These are phyloP conservation scores for Stegophylla sp. DNA, from an alignment of 2,888 invertebrate species.

Conservation along the genomic window DNA sequence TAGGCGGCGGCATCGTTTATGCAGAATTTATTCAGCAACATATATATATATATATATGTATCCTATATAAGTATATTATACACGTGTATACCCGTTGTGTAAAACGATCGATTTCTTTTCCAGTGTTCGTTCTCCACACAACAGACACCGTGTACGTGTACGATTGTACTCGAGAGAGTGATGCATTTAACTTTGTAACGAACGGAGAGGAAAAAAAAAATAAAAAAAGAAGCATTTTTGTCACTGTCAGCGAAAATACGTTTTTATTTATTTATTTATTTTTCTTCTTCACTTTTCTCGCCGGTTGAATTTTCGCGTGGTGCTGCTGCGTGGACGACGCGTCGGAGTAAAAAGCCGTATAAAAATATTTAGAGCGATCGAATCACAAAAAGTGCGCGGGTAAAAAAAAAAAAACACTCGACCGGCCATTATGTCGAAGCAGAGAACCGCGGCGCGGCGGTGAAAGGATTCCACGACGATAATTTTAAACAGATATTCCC, in stretches of 20 bases:
- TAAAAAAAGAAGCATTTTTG: not conserved
- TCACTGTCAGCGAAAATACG: conserved; percentile 5
- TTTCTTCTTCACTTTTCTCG: too few species aligned
- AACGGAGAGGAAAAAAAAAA: too few species aligned
- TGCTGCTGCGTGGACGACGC: too few species aligned
- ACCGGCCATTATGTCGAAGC: not conserved
- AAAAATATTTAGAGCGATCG: not conserved
- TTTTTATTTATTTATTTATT: not conserved
- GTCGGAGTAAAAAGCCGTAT: conserved; percentile 9
- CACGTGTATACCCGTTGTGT: not conserved
- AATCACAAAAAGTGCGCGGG: conserved; percentile 35
- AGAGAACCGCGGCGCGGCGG: not conserved
- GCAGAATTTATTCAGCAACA: conserved; percentile 23
- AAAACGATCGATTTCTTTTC: conserved; percentile 30
- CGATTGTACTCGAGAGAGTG: conserved; percentile 26
- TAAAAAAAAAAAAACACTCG: not conserved
- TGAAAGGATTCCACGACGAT: not conserved
- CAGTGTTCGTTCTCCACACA: not conserved
- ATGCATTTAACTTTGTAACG: not conserved
- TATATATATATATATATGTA: not conserved
- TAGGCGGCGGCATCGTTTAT: not conserved
- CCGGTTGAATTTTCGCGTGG: too few species aligned
- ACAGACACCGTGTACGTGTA: not conserved
- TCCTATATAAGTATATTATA: too few species aligned
- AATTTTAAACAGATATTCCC: not conserved